These are phyloP conservation scores for Perca flavescens DNA, from an alignment of 2,113 vertebrate genomes.

Conservation along the genomic window DNA sequence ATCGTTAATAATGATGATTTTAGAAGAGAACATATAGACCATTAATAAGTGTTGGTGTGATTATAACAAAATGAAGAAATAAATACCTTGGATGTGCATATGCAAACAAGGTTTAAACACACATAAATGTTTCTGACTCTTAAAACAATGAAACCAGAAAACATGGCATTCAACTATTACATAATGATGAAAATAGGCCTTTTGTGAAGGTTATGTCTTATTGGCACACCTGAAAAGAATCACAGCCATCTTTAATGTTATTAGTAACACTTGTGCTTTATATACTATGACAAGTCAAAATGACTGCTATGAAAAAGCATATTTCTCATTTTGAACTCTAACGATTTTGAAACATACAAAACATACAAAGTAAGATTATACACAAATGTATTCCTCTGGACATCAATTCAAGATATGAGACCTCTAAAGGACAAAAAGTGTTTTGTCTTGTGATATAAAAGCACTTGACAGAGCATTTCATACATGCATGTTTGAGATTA, in stretches of 20 bases:
- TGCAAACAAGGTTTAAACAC: neutral
- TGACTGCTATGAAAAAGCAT: no score
- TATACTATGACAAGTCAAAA: neutral
- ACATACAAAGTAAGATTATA: neutral
- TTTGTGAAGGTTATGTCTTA: neutral
- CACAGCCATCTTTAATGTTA: neutral
- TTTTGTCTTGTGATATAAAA: neutral
- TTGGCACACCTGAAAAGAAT: neutral
- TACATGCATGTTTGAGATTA: neutral
- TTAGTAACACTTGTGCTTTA: neutral
- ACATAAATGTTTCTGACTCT: neutral
- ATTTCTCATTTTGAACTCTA: neutral
- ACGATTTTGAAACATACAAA: neutral
- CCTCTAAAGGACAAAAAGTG: neutral
- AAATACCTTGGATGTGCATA: neutral
- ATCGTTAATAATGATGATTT: neutral
- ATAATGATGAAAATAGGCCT: neutral
- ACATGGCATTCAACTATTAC: neutral
- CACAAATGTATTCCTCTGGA: constrained; percentile 25
- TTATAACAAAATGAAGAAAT: neutral
- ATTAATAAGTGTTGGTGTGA: neutral
- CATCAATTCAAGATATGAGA: neutral
- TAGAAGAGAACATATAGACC: neutral
- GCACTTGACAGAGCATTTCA: neutral
- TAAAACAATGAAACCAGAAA: neutral